Percentiles rank a stretch among this genome's conserved stretches.
These are phyloP conservation scores for Dynastes maya DNA, from an alignment of 2,888 invertebrate species.

Conservation along the genomic window DNA sequence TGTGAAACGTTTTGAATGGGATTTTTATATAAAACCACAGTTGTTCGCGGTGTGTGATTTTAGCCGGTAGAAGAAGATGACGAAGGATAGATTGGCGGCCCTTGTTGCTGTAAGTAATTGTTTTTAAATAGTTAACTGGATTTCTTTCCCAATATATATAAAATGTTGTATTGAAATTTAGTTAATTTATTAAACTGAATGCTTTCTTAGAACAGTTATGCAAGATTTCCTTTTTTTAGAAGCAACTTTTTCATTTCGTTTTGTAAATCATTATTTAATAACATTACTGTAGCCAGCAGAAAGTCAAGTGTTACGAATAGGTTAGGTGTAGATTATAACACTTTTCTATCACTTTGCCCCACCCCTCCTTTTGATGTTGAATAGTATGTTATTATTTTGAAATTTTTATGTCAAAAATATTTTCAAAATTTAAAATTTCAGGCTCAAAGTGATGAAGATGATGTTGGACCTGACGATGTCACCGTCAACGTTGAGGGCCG, in stretches of 20 bases:
- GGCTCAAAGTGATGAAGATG: constrained; percentile 99
- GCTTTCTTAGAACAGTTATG: not conserved
- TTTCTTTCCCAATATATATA: constrained; percentile 32
- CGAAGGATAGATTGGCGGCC: constrained; percentile 98
- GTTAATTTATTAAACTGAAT: constrained; percentile 13
- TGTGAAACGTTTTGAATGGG: constrained; percentile 85
- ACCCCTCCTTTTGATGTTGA: constrained; percentile 54
- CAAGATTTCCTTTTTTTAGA: not conserved
- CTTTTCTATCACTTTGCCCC: constrained; percentile 50
- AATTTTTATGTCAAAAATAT: not conserved
- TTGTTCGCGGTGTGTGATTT: constrained; percentile 79
- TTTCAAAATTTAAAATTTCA: constrained; percentile 68
- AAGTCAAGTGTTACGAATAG: constrained; percentile 57
- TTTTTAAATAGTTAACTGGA: constrained; percentile 53
- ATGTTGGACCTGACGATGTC: constrained; percentile 95
- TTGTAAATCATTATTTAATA: not conserved
- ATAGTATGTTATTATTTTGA: constrained; percentile 40
- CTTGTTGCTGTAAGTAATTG: constrained; percentile 87
- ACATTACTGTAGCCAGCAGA: not conserved
- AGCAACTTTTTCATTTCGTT: not conserved
- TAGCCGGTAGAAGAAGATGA: constrained; percentile 80
- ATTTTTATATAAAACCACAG: constrained; percentile 80
- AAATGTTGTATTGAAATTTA: constrained; percentile 8
- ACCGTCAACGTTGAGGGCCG: constrained; percentile 94
- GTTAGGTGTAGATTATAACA: constrained; percentile 60